Evolutionary conservation across 2,797 vertebrate genomes (phyloP).

Genomic region (Petrocephalus sullivani): DNA sequence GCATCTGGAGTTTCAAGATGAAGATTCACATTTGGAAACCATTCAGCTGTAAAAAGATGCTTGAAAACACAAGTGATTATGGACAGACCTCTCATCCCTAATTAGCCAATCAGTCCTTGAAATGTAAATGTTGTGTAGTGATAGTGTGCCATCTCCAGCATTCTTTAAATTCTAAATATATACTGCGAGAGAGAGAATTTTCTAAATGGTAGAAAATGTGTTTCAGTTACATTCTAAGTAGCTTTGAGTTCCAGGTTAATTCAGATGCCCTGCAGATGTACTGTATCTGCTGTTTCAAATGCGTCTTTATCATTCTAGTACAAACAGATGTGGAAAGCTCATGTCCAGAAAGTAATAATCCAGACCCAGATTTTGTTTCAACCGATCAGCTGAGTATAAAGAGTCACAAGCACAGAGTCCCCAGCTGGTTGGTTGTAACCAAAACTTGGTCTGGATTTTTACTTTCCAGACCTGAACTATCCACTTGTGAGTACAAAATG

Average conservation of each 20-base stretch:
- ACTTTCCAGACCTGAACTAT: too few relatives aligned
- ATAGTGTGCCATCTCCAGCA: neutral
- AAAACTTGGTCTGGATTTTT: too few relatives aligned
- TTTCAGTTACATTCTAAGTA: slow-evolving; percentile 1
- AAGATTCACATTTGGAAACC: neutral
- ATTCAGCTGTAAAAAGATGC: neutral
- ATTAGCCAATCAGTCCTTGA: neutral
- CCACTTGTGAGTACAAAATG: neutral
- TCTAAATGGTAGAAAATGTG: neutral
- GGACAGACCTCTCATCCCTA: neutral
- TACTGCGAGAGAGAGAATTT: too few relatives aligned
- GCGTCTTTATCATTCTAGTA: neutral
- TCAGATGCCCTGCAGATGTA: neutral
- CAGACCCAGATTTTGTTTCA: too few relatives aligned
- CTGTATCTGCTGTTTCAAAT: neutral
- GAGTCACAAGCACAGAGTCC: too few relatives aligned
- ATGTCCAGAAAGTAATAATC: neutral
- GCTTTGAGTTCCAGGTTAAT: slow-evolving; percentile 6
- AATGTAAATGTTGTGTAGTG: neutral
- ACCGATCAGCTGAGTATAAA: too few relatives aligned
- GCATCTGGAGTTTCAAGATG: neutral
- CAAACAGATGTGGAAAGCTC: neutral
- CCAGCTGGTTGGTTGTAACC: too few relatives aligned
- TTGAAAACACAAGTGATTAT: neutral
- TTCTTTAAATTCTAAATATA: neutral